Conservation (phyloP, 2,888 invertebrate genomes). For the Campoplex capitator region DNA sequence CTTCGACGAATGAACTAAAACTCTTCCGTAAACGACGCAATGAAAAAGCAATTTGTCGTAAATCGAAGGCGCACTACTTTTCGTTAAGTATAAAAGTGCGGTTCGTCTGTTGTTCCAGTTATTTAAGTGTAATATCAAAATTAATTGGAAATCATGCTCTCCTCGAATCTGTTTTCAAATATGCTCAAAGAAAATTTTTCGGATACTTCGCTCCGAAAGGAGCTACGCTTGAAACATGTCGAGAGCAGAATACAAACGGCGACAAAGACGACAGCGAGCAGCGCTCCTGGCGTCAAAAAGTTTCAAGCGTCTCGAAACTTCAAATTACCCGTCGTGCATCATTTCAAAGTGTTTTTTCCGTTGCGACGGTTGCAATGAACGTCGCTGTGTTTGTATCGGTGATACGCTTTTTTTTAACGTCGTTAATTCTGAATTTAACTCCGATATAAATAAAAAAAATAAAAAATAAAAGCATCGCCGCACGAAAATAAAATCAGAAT, state of each 20-base stretch:
- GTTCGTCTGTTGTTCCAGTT: not conserved
- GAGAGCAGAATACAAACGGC: not conserved
- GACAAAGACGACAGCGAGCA: not conserved
- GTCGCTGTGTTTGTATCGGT: not conserved
- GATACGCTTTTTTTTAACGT: not conserved
- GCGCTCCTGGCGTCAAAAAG: conserved; percentile 14
- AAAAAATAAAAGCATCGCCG: not conserved
- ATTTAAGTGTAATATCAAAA: too few species aligned
- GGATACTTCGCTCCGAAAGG: too few species aligned
- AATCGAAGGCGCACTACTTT: not conserved
- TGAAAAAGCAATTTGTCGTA: not conserved
- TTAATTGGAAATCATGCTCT: too few species aligned
- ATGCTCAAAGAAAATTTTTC: too few species aligned
- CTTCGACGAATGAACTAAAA: not conserved
- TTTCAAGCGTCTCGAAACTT: not conserved
- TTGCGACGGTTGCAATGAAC: conserved; percentile 23
- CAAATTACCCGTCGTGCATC: conserved; percentile 51
- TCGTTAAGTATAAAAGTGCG: not conserved
- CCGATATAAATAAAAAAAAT: not conserved
- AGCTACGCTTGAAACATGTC: not conserved
- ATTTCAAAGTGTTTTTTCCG: conserved; percentile 60
- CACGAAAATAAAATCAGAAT: not conserved
- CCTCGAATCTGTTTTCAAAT: too few species aligned
- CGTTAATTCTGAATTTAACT: not conserved
- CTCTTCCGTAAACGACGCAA: not conserved